A percentile compares a stretch with the other conserved stretches of the same genome.
Conservation (phyloP, 2,113 vertebrate species). For the Sceloporus undulatus region DNA sequence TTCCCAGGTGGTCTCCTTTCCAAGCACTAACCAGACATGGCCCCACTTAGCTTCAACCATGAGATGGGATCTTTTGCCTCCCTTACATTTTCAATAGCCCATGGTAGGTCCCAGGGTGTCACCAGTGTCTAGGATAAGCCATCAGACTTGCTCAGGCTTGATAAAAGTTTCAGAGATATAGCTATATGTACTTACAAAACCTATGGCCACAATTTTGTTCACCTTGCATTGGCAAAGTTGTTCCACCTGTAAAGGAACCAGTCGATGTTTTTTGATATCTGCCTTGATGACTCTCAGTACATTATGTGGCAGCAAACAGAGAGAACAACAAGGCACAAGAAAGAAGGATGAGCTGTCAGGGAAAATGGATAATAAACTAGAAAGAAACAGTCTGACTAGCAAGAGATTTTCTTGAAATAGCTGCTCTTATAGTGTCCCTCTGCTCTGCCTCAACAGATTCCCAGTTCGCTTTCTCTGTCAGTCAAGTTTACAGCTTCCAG, state of each 20-base stretch:
- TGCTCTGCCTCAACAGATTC: background rate
- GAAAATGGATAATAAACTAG: background rate
- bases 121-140: too few relatives aligned
- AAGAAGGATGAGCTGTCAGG: constrained; percentile 16
- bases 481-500: too few relatives aligned
- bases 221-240: background rate
- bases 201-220: background rate
- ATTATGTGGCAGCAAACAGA: background rate
- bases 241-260: background rate
- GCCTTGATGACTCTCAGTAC: background rate
- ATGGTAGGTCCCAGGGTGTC: too few relatives aligned
- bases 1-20: too few relatives aligned
- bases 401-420: background rate
- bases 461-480: too few relatives aligned
- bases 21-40: too few relatives aligned
- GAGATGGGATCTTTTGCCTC: too few relatives aligned
- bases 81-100: too few relatives aligned
- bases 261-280: background rate
- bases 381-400: background rate
- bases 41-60: too few relatives aligned
- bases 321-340: background rate
- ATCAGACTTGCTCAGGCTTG: too few relatives aligned
- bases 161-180: too few relatives aligned
- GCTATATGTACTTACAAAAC: too few relatives aligned
- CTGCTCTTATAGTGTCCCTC: background rate